Percentiles rank a stretch among this genome's conserved stretches.
Conservation (phyloP, 2,888 invertebrate genomes). For the Priapulus caudatus region DNA sequence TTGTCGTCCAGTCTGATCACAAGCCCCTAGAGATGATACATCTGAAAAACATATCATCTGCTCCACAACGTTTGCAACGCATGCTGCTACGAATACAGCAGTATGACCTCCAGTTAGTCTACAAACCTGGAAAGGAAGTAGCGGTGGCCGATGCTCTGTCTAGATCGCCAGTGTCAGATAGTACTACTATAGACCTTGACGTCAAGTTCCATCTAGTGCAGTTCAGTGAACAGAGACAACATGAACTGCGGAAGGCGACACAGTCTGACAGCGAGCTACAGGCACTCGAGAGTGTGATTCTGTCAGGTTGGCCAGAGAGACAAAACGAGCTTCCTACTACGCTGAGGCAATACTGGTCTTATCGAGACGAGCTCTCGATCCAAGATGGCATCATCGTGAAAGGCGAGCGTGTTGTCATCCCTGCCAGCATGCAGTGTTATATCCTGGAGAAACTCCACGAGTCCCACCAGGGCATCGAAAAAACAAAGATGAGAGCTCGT, state of each 20-base stretch:
- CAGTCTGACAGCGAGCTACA: too few species aligned
- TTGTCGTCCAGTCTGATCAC: constrained; percentile 35
- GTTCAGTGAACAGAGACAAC: constrained; percentile 14
- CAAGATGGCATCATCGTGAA: too few species aligned
- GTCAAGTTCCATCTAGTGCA: constrained; percentile 13
- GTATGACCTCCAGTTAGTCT: constrained; percentile 25
- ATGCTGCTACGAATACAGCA: constrained; percentile 29
- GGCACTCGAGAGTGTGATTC: too few species aligned
- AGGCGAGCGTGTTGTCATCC: too few species aligned
- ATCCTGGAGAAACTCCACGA: too few species aligned
- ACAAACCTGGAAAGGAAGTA: constrained; percentile 30
- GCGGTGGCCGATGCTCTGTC: constrained; percentile 28
- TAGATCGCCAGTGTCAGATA: constrained; percentile 13
- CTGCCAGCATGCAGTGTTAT: too few species aligned
- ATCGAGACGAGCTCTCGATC: too few species aligned
- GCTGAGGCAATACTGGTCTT: too few species aligned
- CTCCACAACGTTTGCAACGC: constrained; percentile 33
- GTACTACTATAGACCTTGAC: constrained; percentile 10
- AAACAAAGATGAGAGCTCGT: too few species aligned
- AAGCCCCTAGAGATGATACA: constrained; percentile 33
- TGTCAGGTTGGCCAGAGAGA: too few species aligned
- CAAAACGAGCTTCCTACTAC: too few species aligned
- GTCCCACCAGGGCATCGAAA: too few species aligned
- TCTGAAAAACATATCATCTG: constrained; percentile 30
- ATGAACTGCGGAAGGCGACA: constrained; percentile 15